Conservation (phyloP, 1,140 invertebrate genomes). For the Thrips palmi region DNA sequence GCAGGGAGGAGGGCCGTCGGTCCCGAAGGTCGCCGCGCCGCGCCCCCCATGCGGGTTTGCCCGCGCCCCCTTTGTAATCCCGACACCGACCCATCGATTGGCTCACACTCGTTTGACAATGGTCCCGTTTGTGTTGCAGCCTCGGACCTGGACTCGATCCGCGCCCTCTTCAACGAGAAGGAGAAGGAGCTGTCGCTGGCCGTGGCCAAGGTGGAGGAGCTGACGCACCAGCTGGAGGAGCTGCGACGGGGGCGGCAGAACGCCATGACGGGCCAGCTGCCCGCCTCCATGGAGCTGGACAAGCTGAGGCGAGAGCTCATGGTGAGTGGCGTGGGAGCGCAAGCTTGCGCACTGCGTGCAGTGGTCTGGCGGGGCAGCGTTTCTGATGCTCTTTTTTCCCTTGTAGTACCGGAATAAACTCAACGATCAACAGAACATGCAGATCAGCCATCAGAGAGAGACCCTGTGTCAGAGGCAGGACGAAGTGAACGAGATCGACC, state of each 20-base stretch:
- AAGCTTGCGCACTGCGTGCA: background rate
- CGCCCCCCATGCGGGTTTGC: background rate
- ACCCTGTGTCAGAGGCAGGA: slow-evolving; percentile 68
- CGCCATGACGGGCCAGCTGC: slow-evolving; percentile 19
- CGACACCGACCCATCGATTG: background rate
- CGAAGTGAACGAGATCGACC: slow-evolving; percentile 79
- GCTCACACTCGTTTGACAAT: too few species aligned
- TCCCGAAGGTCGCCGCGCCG: background rate
- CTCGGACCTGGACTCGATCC: slow-evolving; percentile 86
- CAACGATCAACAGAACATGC: slow-evolving; percentile 81
- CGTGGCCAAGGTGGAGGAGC: slow-evolving; percentile 85
- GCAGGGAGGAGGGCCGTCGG: background rate
- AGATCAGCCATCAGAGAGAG: slow-evolving; percentile 69
- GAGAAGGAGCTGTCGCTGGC: slow-evolving; percentile 90
- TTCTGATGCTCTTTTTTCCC: slow-evolving; percentile 7
- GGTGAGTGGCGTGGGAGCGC: slow-evolving; percentile 36
- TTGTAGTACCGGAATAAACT: slow-evolving; percentile 86
- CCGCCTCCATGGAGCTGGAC: slow-evolving; percentile 65
- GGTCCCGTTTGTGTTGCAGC: slow-evolving; percentile 34
- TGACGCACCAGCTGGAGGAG: slow-evolving; percentile 84
- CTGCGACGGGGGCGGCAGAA: slow-evolving; percentile 49
- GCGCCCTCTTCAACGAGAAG: slow-evolving; percentile 90
- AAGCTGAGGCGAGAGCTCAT: slow-evolving; percentile 76
- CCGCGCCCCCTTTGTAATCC: background rate
- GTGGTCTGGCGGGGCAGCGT: slow-evolving; percentile 3